phyloP scores from a whole-genome alignment of 2,113 vertebrate genomes.

The Piprites chloris region DNA sequence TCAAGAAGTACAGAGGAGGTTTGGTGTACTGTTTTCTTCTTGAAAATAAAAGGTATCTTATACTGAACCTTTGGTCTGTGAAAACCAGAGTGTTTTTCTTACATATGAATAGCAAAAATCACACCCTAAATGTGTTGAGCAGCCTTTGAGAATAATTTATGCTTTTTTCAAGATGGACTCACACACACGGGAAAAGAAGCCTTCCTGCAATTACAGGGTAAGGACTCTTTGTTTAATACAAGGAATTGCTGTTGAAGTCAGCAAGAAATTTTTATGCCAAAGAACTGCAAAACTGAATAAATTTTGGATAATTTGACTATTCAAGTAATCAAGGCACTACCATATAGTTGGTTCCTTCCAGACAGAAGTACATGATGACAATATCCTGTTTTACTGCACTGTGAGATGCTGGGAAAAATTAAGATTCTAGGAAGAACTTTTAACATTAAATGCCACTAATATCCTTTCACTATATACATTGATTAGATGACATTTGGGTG shows the following conservation, averaged over 20 bases:
- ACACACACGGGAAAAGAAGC: not conserved
- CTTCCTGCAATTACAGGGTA: not conserved
- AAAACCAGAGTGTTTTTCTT: not conserved
- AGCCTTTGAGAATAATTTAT: not conserved
- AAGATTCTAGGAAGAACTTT: not conserved
- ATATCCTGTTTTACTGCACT: slow-evolving; percentile 3
- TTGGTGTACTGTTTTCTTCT: not conserved
- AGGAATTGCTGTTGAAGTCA: slow-evolving; percentile 3
- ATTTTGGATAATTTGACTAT: slow-evolving; percentile 16
- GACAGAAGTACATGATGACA: not conserved
- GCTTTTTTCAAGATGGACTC: not conserved
- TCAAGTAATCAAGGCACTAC: not conserved
- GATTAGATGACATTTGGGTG: not conserved
- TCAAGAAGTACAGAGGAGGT: not conserved
- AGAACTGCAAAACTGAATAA: not conserved
- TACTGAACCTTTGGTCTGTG: not conserved
- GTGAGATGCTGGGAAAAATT: not conserved
- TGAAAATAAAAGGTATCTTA: not conserved
- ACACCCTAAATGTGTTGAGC: not conserved
- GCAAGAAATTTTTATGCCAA: not conserved
- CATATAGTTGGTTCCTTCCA: not conserved
- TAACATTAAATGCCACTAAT: not conserved
- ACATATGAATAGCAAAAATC: not conserved
- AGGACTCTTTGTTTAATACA: not conserved
- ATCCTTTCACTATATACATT: not conserved